Conservation (phyloP, 2,797 vertebrate genomes). For the Chrosomus eos region DNA sequence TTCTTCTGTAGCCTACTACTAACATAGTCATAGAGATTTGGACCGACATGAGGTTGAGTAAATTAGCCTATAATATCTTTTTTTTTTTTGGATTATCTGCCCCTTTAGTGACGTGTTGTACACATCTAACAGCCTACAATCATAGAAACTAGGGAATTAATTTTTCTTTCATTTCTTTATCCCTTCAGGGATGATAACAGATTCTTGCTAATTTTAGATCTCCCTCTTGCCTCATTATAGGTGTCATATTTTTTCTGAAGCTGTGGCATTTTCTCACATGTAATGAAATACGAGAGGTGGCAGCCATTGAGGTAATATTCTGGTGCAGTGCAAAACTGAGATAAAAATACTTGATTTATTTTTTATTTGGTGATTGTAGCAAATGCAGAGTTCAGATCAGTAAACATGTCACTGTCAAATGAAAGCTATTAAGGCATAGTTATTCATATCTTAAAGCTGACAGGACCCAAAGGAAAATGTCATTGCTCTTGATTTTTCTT, state of each 20-base stretch:
- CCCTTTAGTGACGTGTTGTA: neutral
- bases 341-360: slow-evolving; percentile 30
- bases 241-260: slow-evolving; percentile 30
- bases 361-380: slow-evolving; percentile 28
- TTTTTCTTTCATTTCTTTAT: slow-evolving; percentile 3
- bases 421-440: slow-evolving; percentile 17
- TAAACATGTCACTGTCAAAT: slow-evolving; percentile 8
- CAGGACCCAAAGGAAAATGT: neutral
- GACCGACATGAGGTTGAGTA: neutral
- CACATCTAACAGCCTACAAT: neutral
- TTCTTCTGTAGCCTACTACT: neutral
- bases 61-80: neutral
- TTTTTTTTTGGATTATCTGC: neutral
- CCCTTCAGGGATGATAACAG: slow-evolving; percentile 1
- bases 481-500: slow-evolving; percentile 1
- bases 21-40: neutral
- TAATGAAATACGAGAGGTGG: slow-evolving; percentile 34
- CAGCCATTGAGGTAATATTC: slow-evolving; percentile 33
- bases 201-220: slow-evolving; percentile 31
- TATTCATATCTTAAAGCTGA: neutral
- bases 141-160: neutral
- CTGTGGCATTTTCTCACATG: slow-evolving; percentile 31
- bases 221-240: slow-evolving; percentile 23
- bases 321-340: neutral
- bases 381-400: slow-evolving; percentile 6